Base-by-base conservation (phyloP, 2,888 invertebrate genomes). In the Dichetophora obliterata region DNA sequence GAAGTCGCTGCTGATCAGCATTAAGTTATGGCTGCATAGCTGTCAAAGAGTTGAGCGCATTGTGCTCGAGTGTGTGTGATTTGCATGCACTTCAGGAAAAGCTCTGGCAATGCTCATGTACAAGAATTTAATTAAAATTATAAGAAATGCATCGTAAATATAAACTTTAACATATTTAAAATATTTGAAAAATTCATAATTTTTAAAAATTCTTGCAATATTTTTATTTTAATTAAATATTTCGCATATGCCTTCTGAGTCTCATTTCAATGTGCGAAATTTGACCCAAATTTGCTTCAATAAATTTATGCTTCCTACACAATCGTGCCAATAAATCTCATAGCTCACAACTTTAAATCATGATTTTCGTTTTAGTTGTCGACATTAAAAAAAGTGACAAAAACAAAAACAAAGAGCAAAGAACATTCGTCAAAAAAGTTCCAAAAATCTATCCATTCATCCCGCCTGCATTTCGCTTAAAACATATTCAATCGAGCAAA, bases 401-500 rank as follows among this genome's bases (percentile, higher is more conserved):
- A 54, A 54, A 54, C 6, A 54, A 19, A 19, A 54, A 54, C 22
- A n/a, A 52, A 52, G n/a, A 52, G 22, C 54, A 54, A 54, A 54
- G 22, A 6, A 54, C 43, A 43, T 43, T 11, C 43, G 9, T 54
- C 8, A 54, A 54, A 54, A 54, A 54, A n/a, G 22, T 8, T 2
- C 54, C 54, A 22, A n/a, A 19, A 8, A 54, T 52, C n/a, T 54
- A 19, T 19, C 54, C 5, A n/a, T n/a, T 54, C 19, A n/a, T 54
- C 8, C 54, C n/a, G 19, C n/a, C 54, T 8, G 54, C 19, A 65
- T 37, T 65, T 65, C 19, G 34, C 31, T 9, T 3, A 68, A 68
- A 68, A 27, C 68, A 50, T 14, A 27, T 3, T 14, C 50, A 68
- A 68, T 68, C 68, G 68, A 50, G 50, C 68, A 50, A 68, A 68